phyloP scores from a whole-genome alignment of 2,797 vertebrate species.

The Siniperca obscura region DNA sequence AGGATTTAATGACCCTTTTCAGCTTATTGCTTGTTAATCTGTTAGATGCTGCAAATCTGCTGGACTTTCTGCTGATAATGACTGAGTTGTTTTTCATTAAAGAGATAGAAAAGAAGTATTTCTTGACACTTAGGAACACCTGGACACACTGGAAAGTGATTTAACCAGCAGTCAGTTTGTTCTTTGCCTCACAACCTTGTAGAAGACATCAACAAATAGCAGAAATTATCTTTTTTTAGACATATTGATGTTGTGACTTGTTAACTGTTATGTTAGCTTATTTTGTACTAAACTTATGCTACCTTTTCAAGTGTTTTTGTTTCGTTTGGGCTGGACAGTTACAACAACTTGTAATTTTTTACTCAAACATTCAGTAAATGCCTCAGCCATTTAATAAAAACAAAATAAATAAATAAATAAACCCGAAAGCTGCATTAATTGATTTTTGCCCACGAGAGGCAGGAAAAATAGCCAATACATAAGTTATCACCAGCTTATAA shows the following conservation, averaged over 20 bases:
- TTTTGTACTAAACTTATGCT: too few species aligned
- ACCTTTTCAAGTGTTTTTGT: background rate
- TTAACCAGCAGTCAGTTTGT: background rate
- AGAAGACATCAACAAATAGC: background rate
- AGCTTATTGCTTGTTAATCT: conserved; percentile 16
- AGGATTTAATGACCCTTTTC: conserved; percentile 40
- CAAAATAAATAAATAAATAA: background rate
- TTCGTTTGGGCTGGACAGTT: background rate
- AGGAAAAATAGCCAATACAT: background rate
- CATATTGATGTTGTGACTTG: background rate
- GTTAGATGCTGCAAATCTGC: conserved; percentile 16
- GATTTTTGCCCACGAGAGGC: background rate
- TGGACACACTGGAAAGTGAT: background rate
- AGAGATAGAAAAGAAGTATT: conserved; percentile 14
- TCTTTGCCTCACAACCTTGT: conserved; percentile 4
- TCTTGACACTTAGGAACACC: conserved; percentile 7
- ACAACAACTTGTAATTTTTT: background rate
- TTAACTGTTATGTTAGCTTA: background rate
- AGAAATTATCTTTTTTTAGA: background rate
- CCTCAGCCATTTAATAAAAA: background rate
- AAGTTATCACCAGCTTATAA: background rate
- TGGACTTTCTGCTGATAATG: conserved; percentile 5
- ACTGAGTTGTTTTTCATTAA: conserved; percentile 16
- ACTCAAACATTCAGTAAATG: background rate
- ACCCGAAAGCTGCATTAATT: background rate